Evolutionary conservation across 2,113 vertebrate species (phyloP).

Genomic region (Oostethus manadensis): DNA sequence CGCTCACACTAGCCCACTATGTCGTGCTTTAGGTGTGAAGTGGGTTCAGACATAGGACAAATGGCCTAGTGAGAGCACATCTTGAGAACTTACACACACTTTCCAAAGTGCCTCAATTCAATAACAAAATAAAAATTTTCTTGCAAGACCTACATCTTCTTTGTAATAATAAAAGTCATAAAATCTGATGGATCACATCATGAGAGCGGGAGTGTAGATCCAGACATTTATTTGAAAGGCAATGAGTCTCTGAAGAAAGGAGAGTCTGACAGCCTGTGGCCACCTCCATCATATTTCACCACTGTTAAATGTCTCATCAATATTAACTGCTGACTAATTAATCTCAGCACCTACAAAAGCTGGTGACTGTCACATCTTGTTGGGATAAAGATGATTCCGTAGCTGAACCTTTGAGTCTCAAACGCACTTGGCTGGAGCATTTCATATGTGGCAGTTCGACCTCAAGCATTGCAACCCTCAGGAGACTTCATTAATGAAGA

Average conservation of each 20-base stretch:
- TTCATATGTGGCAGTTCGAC: slow-evolving; percentile 12
- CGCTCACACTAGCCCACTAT: slow-evolving; percentile 32
- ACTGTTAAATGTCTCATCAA: slow-evolving; percentile 68
- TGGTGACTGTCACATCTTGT: slow-evolving; percentile 41
- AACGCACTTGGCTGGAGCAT: slow-evolving; percentile 21
- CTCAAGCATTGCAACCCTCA: slow-evolving; percentile 7
- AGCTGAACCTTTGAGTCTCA: slow-evolving; percentile 26
- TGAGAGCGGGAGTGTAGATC: not conserved
- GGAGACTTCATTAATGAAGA: slow-evolving; percentile 24
- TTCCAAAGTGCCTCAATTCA: not conserved
- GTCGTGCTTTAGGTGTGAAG: not conserved
- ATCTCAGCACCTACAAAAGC: slow-evolving; percentile 42
- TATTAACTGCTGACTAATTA: slow-evolving; percentile 60
- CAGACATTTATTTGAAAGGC: slow-evolving; percentile 26
- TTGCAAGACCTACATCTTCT: not conserved
- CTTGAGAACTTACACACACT: not conserved
- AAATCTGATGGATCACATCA: slow-evolving; percentile 10
- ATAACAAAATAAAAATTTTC: not conserved
- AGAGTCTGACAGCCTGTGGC: slow-evolving; percentile 35
- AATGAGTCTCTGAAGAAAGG: slow-evolving; percentile 14
- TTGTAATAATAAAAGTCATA: not conserved
- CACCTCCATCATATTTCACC: slow-evolving; percentile 53
- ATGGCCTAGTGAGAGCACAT: too few relatives aligned
- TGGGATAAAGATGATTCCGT: slow-evolving; percentile 48
- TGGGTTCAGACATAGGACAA: too few relatives aligned